Conservation (phyloP, 2,113 vertebrate genomes). For the Gila orcuttii region DNA sequence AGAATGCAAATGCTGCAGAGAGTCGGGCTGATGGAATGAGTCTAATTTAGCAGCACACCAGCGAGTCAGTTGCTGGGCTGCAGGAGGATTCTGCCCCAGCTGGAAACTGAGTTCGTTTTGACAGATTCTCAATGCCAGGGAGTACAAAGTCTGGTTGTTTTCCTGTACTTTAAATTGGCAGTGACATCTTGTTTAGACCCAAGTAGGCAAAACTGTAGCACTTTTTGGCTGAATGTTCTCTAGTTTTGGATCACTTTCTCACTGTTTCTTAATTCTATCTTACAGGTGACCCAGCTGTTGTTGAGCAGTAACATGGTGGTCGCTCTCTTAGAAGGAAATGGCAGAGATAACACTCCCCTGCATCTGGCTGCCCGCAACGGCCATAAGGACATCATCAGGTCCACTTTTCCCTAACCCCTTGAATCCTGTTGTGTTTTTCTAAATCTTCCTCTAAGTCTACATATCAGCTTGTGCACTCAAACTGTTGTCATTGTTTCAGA, state of each 20-base stretch:
- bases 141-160: slow-evolving; percentile 21
- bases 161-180: not conserved
- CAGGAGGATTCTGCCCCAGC: slow-evolving; percentile 40
- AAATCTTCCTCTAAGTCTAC: not conserved
- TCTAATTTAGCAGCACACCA: slow-evolving; percentile 38
- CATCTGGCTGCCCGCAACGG: slow-evolving; percentile 95
- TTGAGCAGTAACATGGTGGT: slow-evolving; percentile 93
- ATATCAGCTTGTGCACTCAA: not conserved
- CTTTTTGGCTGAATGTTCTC: not conserved
- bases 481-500: not conserved
- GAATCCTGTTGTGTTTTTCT: not conserved
- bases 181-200: slow-evolving; percentile 10
- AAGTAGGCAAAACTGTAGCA: not conserved
- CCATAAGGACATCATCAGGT: slow-evolving; percentile 94
- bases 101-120: slow-evolving; percentile 35
- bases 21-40: slow-evolving; percentile 26
- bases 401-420: not conserved
- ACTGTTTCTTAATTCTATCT: slow-evolving; percentile 14
- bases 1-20: slow-evolving; percentile 39
- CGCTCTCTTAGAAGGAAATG: slow-evolving; percentile 88
- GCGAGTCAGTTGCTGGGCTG: slow-evolving; percentile 35
- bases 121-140: slow-evolving; percentile 27
- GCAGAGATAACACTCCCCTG: slow-evolving; percentile 92
- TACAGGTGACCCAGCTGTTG: slow-evolving; percentile 90
- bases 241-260: not conserved